Percentiles rank a stretch among this genome's conserved stretches.
Evolutionary conservation across 2,113 vertebrate species (phyloP).

Genomic region (Merops nubicus): DNA sequence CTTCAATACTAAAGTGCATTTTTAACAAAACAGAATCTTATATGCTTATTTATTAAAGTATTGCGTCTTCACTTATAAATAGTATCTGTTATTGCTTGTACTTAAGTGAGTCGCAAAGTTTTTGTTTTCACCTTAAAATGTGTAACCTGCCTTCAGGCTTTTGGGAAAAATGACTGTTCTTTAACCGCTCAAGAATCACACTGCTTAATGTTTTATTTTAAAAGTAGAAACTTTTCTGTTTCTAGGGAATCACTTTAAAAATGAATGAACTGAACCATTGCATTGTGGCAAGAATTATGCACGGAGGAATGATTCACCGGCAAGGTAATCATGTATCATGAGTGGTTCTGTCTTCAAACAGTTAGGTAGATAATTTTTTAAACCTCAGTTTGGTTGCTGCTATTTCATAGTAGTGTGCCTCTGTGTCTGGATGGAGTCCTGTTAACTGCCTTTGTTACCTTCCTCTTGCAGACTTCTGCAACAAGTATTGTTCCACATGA

Average conservation of each 20-base stretch:
- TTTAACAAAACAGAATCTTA: neutral
- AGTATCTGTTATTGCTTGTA: neutral
- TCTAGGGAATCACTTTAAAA: constrained; percentile 97
- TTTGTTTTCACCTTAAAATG: neutral
- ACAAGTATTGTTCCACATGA: neutral
- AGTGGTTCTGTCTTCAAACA: neutral
- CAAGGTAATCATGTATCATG: constrained; percentile 84
- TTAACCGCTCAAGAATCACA: neutral
- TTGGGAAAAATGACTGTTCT: neutral
- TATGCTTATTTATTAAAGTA: neutral
- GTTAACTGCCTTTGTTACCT: neutral
- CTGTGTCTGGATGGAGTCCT: neutral
- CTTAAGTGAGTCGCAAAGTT: neutral
- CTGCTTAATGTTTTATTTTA: neutral
- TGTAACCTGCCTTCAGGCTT: neutral
- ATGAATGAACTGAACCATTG: constrained; percentile 98
- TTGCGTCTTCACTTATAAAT: neutral
- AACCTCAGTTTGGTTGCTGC: neutral
- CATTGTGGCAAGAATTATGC: constrained; percentile 98
- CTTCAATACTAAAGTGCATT: neutral
- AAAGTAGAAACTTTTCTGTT: neutral
- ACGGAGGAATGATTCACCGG: constrained; percentile 98
- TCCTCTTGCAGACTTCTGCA: neutral
- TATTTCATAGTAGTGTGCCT: neutral
- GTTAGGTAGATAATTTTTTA: neutral